Conservation (phyloP, 1,140 invertebrate species). For the Subanguina moxae region DNA sequence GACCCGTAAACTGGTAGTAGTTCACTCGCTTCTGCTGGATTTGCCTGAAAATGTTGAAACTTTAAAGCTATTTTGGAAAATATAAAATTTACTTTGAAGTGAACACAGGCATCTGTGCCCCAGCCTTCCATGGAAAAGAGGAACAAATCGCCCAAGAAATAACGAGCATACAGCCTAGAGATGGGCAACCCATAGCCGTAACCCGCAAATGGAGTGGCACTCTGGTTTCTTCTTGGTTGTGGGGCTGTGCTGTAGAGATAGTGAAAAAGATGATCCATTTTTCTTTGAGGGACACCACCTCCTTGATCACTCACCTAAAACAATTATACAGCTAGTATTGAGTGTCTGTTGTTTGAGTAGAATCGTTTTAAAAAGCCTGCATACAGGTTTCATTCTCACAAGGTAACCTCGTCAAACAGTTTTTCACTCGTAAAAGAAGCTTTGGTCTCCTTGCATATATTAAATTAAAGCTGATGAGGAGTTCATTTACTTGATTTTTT, state of each 20-base stretch:
- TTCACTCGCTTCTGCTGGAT: constrained; percentile 54
- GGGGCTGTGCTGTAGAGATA: constrained; percentile 98
- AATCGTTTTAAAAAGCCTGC: no score
- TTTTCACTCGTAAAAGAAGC: not conserved
- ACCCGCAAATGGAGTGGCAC: constrained; percentile 64
- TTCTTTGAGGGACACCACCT: constrained; percentile 83
- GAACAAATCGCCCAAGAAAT: constrained; percentile 92
- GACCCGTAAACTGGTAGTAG: constrained; percentile 52
- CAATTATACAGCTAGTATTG: no score
- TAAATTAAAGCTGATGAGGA: no score
- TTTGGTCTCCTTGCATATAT: no score
- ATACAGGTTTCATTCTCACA: no score
- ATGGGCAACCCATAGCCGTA: constrained; percentile 97
- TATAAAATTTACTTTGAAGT: constrained; percentile 74
- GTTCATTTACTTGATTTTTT: not conserved
- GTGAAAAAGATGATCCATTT: constrained; percentile 83
- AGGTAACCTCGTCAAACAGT: no score
- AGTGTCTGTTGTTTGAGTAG: no score
- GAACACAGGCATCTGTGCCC: constrained; percentile 92
- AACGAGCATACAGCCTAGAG: constrained; percentile 91
- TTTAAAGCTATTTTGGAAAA: not conserved
- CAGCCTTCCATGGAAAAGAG: constrained; percentile 87
- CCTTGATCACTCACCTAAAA: constrained; percentile 85
- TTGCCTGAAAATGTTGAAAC: constrained; percentile 31
- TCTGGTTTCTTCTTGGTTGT: constrained; percentile 67